Percentiles rank a stretch among this genome's conserved stretches.
These are phyloP conservation scores for Dendrolimus punctatus DNA, from an alignment of 1,140 invertebrate genomes.

Conservation along the genomic window DNA sequence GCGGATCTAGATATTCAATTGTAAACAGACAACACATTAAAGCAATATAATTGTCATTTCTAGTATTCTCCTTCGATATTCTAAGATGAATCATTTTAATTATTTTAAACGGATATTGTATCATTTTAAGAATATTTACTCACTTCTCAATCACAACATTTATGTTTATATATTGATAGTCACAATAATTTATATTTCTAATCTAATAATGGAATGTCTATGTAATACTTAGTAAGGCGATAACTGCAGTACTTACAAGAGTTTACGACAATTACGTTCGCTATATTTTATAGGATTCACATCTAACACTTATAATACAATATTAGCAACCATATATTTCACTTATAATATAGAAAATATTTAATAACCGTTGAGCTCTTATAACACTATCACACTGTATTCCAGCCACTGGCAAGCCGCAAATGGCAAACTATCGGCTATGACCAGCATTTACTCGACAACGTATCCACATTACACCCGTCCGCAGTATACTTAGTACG, in stretches of 20 bases:
- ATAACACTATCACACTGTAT: constrained; percentile 47
- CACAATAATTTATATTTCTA: too few relatives aligned
- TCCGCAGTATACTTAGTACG: too few relatives aligned
- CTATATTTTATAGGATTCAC: constrained; percentile 27
- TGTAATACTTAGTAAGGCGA: constrained; percentile 22
- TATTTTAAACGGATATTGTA: too few relatives aligned
- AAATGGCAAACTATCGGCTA: constrained; percentile 41
- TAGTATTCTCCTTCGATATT: too few relatives aligned
- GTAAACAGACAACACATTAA: too few relatives aligned
- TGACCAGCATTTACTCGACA: constrained; percentile 7
- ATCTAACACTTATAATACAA: constrained; percentile 26
- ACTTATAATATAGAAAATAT: constrained; percentile 24
- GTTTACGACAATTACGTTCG: constrained; percentile 28
- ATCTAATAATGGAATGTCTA: constrained; percentile 37
- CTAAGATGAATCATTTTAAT: too few relatives aligned
- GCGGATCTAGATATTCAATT: too few relatives aligned
- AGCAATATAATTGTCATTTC: too few relatives aligned
- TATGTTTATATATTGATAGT: too few relatives aligned
- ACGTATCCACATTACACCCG: neutral
- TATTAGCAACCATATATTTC: constrained; percentile 35
- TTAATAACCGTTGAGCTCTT: constrained; percentile 49
- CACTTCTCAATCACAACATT: too few relatives aligned
- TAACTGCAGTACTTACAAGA: constrained; percentile 20
- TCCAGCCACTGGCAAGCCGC: constrained; percentile 39
- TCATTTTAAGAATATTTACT: too few relatives aligned